These are phyloP conservation scores for Tachypleus tridentatus DNA, from an alignment of 1,140 invertebrate species.

Conservation along the genomic window DNA sequence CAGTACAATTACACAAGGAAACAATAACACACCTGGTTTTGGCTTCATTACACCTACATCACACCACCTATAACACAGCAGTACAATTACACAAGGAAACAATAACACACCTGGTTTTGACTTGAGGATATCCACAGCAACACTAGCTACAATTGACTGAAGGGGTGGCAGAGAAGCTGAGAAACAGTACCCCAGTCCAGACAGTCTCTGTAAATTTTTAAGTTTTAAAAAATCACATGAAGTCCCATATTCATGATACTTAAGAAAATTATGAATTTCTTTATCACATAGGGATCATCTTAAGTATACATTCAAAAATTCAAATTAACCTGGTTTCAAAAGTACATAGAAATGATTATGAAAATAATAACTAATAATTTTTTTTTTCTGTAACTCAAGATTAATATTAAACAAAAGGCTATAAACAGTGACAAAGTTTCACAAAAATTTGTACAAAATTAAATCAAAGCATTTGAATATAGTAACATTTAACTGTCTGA, in stretches of 20 bases:
- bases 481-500: too few species aligned
- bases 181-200: constrained; percentile 78
- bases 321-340: background rate
- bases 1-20: constrained; percentile 31
- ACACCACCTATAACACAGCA: constrained; percentile 4
- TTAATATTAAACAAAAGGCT: too few species aligned
- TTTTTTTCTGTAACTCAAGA: too few species aligned
- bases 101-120: constrained; percentile 47
- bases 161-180: constrained; percentile 91
- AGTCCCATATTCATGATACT: too few species aligned
- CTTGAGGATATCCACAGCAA: constrained; percentile 60
- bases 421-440: too few species aligned
- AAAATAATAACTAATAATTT: too few species aligned
- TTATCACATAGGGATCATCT: too few species aligned
- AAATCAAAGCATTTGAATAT: too few species aligned
- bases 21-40: constrained; percentile 45
- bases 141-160: constrained; percentile 69
- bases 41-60: constrained; percentile 61
- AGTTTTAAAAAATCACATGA: too few species aligned
- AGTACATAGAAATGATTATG: too few species aligned
- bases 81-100: constrained; percentile 31
- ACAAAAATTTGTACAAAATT: too few species aligned
- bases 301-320: background rate
- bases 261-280: too few species aligned
- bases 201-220: constrained; percentile 32